Evolutionary conservation across 2,888 invertebrate species (phyloP), one percentile per base, ranked within the genome.

Genomic region (Drosophila paucipuncta): DNA sequence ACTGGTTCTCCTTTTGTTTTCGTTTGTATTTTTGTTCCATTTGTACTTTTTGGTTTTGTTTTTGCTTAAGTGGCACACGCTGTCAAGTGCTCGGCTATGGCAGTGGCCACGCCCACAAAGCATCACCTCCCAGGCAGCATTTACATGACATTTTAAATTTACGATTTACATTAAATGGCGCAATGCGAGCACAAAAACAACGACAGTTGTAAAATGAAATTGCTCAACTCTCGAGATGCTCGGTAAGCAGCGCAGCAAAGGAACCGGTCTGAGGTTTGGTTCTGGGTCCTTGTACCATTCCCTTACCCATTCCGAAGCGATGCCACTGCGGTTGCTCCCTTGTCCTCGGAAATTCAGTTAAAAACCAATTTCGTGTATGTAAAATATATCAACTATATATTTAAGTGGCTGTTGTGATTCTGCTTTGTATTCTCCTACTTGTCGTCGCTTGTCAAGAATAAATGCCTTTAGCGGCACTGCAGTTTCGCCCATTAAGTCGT

Each of bases 321-420:
- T 43, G 58, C 52, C 60, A 57, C 55, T 73, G 72, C 63, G 80
- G 75, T 80, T 78, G 78, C 59, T 43, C 52, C 52, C 64, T 37
- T 55, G 76, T 72, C 76, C 68, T 76, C 66, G 54, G 41, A 68
- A 83, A 83, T 86, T 82, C 88, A 78, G 83, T 87, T 89, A 87
- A 87, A 87, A 87, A 89, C 87, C 89, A 87, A 87, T 89, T 87
- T 89, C 88, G 83, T 87, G 89, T 87, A 89, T 87, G 89, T 85
- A 78, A 85, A 86, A 85, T 89, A 84, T 85, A 82, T 85, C 81
- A 89, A 89, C 89, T 86, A 89, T 89, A 82, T 78, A 85, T 89
- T 89, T 89, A 85, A 85, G 86, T 85, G 89, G 78, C 67, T 89
- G 80, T 64, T 78, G 65, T 74, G 71, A 80, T 83, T 73, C 52